A percentile compares a stretch with the other conserved stretches of the same genome.
These are phyloP conservation scores for Botia almorhae DNA, from an alignment of 2,797 vertebrate genomes.

Conservation along the genomic window DNA sequence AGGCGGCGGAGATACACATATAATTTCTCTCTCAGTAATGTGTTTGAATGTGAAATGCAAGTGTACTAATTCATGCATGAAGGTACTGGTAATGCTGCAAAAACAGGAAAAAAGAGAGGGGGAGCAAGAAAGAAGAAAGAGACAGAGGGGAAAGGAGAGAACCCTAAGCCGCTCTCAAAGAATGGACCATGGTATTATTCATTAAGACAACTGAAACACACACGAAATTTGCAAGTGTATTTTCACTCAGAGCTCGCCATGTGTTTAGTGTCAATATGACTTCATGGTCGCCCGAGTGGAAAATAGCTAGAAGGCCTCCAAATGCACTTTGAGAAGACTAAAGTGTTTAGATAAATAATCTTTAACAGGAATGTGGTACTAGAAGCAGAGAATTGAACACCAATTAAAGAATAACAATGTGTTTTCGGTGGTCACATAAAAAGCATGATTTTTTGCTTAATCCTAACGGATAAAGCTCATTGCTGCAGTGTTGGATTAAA, in stretches of 20 bases:
- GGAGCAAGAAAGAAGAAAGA: neutral
- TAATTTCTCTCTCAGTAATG: constrained; percentile 69
- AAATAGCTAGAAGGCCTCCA: constrained; percentile 79
- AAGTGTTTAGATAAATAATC: constrained; percentile 80
- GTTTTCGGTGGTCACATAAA: neutral
- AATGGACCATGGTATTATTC: constrained; percentile 82
- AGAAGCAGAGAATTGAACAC: constrained; percentile 60
- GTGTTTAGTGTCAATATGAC: constrained; percentile 86
- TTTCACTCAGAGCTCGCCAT: constrained; percentile 80
- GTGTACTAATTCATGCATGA: constrained; percentile 76
- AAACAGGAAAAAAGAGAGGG: constrained; percentile 45
- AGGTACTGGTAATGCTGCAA: constrained; percentile 70
- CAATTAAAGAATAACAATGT: constrained; percentile 28
- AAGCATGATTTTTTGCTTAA: neutral
- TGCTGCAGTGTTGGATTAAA: neutral
- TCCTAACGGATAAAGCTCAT: neutral
- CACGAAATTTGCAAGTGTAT: constrained; percentile 76
- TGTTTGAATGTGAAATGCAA: constrained; percentile 69
- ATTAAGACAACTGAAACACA: constrained; percentile 82
- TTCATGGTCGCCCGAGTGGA: constrained; percentile 83
- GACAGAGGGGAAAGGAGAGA: neutral
- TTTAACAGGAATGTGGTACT: constrained; percentile 66
- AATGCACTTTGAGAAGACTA: constrained; percentile 70
- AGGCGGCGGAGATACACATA: constrained; percentile 65
- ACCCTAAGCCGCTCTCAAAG: constrained; percentile 67